Percentiles rank a stretch among this genome's conserved stretches.
Evolutionary conservation across 2,797 vertebrate genomes (phyloP).

Genomic region (Anisognathus igniventris): DNA sequence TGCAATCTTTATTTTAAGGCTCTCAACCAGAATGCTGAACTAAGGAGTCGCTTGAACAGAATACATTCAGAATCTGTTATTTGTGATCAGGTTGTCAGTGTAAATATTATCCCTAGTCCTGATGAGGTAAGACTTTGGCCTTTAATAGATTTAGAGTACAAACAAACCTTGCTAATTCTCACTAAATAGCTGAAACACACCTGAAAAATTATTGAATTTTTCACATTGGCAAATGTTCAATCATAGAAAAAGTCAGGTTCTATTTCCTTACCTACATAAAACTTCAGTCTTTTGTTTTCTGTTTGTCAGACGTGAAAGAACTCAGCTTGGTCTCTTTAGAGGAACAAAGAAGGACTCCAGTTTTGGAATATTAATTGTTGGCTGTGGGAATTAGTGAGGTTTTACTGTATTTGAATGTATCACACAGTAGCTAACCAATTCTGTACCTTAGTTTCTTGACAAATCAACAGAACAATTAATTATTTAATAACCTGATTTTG

Average conservation of each 20-base stretch:
- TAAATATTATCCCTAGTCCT: constrained; percentile 97
- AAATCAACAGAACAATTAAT: background rate
- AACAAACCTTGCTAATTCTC: constrained; percentile 53
- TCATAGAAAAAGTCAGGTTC: background rate
- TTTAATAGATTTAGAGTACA: constrained; percentile 54
- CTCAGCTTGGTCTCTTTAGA: background rate
- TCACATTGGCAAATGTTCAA: background rate
- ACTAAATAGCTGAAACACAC: background rate
- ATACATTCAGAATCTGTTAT: constrained; percentile 98
- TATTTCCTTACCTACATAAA: background rate
- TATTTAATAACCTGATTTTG: background rate
- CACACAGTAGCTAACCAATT: background rate
- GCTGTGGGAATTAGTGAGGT: constrained; percentile 41
- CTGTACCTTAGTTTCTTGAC: constrained; percentile 4
- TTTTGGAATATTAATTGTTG: background rate
- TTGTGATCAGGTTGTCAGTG: constrained; percentile 95
- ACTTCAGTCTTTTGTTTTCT: background rate
- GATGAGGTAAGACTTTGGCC: constrained; percentile 87
- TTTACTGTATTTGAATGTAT: constrained; percentile 17
- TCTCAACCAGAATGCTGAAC: constrained; percentile 95
- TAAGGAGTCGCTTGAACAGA: constrained; percentile 93
- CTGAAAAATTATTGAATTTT: background rate
- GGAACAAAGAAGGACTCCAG: background rate
- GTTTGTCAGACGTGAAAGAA: background rate
- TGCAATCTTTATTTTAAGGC: constrained; percentile 82